These are phyloP conservation scores for Drosophila virilis DNA, from an alignment of 1,140 invertebrate genomes.

Conservation along the genomic window DNA sequence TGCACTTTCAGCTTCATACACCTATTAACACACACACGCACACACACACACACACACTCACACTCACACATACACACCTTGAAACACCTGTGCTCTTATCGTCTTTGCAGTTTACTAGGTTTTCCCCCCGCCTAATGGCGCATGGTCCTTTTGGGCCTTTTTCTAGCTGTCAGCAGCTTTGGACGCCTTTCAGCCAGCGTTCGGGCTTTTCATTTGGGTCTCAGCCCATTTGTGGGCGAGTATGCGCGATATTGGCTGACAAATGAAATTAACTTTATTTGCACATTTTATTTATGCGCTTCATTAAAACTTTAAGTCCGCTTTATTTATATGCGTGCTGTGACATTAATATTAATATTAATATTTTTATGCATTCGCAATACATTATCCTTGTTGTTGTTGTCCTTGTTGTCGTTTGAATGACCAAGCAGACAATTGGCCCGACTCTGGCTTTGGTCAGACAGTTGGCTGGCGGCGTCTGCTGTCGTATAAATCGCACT, in stretches of 20 bases:
- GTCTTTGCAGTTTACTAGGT: constrained; percentile 31
- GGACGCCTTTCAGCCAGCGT: constrained; percentile 8
- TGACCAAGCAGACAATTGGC: constrained; percentile 59
- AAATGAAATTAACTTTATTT: constrained; percentile 79
- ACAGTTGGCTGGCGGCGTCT: constrained; percentile 49
- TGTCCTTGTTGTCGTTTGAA: constrained; percentile 58
- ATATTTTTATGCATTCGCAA: constrained; percentile 60
- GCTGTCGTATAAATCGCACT: constrained; percentile 79
- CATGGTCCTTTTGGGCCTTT: constrained; percentile 6
- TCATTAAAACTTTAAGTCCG: constrained; percentile 78
- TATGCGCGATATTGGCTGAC: constrained; percentile 23
- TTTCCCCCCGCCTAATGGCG: constrained; percentile 10
- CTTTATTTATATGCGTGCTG: constrained; percentile 64
- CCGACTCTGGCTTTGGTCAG: constrained; percentile 20
- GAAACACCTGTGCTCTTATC: constrained; percentile 12
- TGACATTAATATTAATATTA: constrained; percentile 72
- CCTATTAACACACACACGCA: constrained; percentile 9
- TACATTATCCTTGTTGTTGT: constrained; percentile 33
- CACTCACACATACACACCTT: neutral
- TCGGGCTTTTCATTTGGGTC: constrained; percentile 1
- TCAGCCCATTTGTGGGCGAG: neutral
- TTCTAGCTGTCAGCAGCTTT: constrained; percentile 24
- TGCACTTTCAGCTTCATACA: constrained; percentile 8
- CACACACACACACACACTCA: neutral
- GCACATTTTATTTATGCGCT: constrained; percentile 76